phyloP scores from a whole-genome alignment of 2,888 invertebrate genomes.

The Lepidochitona cinerea region DNA sequence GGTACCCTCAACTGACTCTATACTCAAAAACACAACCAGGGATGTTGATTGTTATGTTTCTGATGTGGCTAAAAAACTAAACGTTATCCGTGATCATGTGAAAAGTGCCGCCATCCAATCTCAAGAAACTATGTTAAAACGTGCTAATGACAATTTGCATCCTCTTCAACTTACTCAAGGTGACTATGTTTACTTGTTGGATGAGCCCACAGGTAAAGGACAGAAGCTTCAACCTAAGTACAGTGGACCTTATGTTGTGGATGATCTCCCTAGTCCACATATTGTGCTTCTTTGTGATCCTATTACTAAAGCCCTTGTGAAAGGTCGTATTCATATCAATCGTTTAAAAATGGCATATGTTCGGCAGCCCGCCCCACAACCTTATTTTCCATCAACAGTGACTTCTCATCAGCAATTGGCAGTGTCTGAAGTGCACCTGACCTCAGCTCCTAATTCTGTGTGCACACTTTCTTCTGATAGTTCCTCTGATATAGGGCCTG shows the following conservation, averaged over 20 bases:
- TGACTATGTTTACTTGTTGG: slow-evolving; percentile 31
- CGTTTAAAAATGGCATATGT: slow-evolving; percentile 33
- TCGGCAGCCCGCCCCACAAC: slow-evolving; percentile 20
- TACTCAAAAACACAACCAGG: background rate
- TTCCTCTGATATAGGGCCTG: too few relatives aligned
- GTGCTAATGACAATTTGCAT: slow-evolving; percentile 9
- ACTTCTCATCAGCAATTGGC: too few relatives aligned
- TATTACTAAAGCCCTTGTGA: background rate
- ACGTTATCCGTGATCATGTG: background rate
- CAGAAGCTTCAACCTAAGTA: slow-evolving; percentile 29
- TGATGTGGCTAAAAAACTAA: background rate
- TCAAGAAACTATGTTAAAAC: slow-evolving; percentile 10
- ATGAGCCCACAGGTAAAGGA: slow-evolving; percentile 22
- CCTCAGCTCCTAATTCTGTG: too few relatives aligned
- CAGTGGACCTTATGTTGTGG: slow-evolving; percentile 29
- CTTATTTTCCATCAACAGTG: slow-evolving; percentile 14
- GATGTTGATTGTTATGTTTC: background rate
- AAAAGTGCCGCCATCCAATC: background rate
- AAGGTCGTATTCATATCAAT: slow-evolving; percentile 27
- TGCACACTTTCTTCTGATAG: too few relatives aligned
- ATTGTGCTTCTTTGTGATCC: slow-evolving; percentile 23
- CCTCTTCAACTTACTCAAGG: slow-evolving; percentile 16
- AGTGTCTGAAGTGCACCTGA: too few relatives aligned
- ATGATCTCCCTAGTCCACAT: slow-evolving; percentile 24
- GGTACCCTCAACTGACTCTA: background rate